Conservation (phyloP, 2,113 vertebrate genomes). For the Pardalotus punctatus region DNA sequence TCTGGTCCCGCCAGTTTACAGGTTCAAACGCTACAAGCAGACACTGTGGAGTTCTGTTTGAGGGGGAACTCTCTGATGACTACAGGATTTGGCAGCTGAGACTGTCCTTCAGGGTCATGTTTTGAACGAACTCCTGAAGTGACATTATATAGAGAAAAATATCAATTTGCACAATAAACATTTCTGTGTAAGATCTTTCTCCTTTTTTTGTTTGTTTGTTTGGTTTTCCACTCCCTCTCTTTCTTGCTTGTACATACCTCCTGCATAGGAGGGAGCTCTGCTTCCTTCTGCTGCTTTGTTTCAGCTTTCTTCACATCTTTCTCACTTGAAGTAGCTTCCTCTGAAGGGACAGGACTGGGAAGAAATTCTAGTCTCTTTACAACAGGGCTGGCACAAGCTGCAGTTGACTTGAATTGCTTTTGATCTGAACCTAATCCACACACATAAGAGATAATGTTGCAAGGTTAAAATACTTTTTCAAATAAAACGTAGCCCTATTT, state of each 20-base stretch:
- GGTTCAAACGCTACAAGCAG: background rate
- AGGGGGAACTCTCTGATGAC: background rate
- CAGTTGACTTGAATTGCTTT: conserved; percentile 65
- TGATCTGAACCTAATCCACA: conserved; percentile 36
- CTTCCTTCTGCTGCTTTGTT: conserved; percentile 39
- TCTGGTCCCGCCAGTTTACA: background rate
- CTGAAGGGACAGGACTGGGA: conserved; percentile 25
- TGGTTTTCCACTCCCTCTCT: background rate
- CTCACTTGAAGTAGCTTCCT: conserved; percentile 3
- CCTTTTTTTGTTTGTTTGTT: background rate
- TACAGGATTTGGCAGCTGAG: background rate
- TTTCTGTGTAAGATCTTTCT: background rate
- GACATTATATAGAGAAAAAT: background rate
- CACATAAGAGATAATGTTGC: background rate
- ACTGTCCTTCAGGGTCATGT: background rate
- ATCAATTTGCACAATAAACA: background rate
- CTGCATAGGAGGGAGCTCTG: conserved; percentile 25
- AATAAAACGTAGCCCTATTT: background rate
- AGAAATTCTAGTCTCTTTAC: conserved; percentile 63
- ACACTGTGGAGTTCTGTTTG: background rate
- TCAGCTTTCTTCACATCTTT: conserved; percentile 56
- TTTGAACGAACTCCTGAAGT: background rate
- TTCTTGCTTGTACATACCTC: conserved; percentile 56
- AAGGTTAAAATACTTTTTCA: background rate
- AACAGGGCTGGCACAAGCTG: conserved; percentile 62